These are phyloP conservation scores for Pseudorhombus dupliciocellatus DNA, from an alignment of 2,113 vertebrate species.

Conservation along the genomic window DNA sequence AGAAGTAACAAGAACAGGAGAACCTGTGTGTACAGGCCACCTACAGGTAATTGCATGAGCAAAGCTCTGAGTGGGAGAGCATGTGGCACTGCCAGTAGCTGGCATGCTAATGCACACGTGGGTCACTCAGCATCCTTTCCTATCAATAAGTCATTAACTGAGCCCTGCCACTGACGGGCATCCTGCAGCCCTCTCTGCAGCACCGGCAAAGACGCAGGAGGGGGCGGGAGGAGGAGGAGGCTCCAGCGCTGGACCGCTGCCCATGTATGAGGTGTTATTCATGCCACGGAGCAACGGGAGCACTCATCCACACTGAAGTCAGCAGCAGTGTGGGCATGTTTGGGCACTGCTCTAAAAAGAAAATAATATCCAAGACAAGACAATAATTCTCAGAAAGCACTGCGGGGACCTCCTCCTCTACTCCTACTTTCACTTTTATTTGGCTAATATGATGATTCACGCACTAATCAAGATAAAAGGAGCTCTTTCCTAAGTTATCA, in stretches of 20 bases:
- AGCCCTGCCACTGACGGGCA: conserved; percentile 75
- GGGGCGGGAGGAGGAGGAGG: conserved; percentile 12
- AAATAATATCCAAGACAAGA: conserved; percentile 13
- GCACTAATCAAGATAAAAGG: conserved; percentile 8
- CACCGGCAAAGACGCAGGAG: conserved; percentile 28
- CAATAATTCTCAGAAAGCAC: background rate
- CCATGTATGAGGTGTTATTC: conserved; percentile 45
- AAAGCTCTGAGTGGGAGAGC: conserved; percentile 24
- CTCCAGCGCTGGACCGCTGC: conserved; percentile 45
- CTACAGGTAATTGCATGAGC: conserved; percentile 48
- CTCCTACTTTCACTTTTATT: conserved; percentile 9
- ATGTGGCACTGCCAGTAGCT: conserved; percentile 77
- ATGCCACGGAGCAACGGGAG: conserved; percentile 25
- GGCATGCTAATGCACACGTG: conserved; percentile 81
- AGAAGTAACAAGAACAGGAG: conserved; percentile 5
- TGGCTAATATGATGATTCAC: conserved; percentile 1
- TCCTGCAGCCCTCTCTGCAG: conserved; percentile 66
- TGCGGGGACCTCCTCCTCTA: background rate
- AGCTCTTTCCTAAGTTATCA: background rate
- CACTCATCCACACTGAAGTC: background rate
- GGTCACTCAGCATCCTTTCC: conserved; percentile 79
- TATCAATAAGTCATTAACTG: conserved; percentile 96
- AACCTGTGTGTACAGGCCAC: background rate
- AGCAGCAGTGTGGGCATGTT: conserved; percentile 4
- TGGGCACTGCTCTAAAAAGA: background rate